Evolutionary conservation across 2,113 vertebrate genomes (phyloP).

Genomic region (Physeter macrocephalus): DNA sequence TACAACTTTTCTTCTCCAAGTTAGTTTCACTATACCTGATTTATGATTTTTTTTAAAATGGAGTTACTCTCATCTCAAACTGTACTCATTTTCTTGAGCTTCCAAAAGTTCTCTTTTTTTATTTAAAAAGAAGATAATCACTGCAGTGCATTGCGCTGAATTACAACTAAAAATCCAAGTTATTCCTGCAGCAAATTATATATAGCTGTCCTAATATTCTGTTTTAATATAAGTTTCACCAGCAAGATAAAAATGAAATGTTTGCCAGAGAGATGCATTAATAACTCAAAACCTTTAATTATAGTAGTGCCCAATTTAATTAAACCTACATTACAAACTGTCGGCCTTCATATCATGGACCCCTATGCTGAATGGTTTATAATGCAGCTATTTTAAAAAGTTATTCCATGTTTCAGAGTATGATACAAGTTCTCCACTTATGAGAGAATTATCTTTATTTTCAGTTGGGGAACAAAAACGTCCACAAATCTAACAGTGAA

Average conservation of each 20-base stretch:
- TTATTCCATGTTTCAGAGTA: conserved; percentile 54
- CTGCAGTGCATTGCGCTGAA: conserved; percentile 17
- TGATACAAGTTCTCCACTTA: conserved; percentile 30
- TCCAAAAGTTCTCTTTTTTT: not conserved
- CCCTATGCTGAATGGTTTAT: conserved; percentile 66
- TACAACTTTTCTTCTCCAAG: not conserved
- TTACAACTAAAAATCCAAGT: conserved; percentile 45
- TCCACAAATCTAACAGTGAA: not conserved
- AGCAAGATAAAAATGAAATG: conserved; percentile 75
- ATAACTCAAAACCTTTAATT: conserved; percentile 77
- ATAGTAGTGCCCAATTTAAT: conserved; percentile 71
- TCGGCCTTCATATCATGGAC: conserved; percentile 41
- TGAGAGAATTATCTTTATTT: conserved; percentile 43
- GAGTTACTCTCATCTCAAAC: conserved; percentile 24
- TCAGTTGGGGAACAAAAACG: not conserved
- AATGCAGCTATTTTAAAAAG: conserved; percentile 56
- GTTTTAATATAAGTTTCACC: conserved; percentile 66
- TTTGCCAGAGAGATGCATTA: conserved; percentile 72
- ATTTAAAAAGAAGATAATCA: conserved; percentile 40
- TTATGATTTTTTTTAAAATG: not conserved
- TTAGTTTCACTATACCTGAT: not conserved
- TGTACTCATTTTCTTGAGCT: conserved; percentile 18
- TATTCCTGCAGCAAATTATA: conserved; percentile 49
- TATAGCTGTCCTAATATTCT: conserved; percentile 57
- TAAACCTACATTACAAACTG: conserved; percentile 71